These are phyloP conservation scores for Diplodus puntazzo DNA, from an alignment of 2,797 vertebrate genomes.

Conservation along the genomic window DNA sequence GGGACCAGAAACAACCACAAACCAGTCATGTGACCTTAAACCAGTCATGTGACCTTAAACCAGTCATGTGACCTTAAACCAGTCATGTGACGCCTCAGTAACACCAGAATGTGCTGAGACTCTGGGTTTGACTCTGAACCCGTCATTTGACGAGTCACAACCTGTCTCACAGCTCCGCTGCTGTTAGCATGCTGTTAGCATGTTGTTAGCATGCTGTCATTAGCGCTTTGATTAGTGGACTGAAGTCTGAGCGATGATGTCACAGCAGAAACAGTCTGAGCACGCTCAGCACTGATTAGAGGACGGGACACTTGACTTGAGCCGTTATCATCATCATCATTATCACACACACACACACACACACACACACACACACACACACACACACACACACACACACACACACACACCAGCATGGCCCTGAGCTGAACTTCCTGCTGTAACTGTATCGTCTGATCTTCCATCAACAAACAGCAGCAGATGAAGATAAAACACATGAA, in stretches of 20 bases:
- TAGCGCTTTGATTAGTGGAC: slow-evolving; percentile 62
- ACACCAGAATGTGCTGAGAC: not conserved
- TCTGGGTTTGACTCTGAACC: not conserved
- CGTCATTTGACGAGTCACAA: not conserved
- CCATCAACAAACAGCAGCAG: slow-evolving; percentile 43
- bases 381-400: slow-evolving; percentile 19
- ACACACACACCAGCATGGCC: slow-evolving; percentile 43
- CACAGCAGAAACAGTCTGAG: slow-evolving; percentile 47
- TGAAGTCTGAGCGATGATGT: slow-evolving; percentile 50
- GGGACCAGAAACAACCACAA: no score
- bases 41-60: no score
- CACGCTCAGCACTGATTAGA: slow-evolving; percentile 65
- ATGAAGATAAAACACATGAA: slow-evolving; percentile 37
- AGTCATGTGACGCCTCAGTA: not conserved
- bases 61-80: not conserved
- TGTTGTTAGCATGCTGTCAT: slow-evolving; percentile 50
- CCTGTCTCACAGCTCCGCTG: not conserved
- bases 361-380: no score
- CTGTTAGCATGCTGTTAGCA: slow-evolving; percentile 33
- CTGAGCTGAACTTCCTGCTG: slow-evolving; percentile 46
- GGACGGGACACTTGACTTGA: slow-evolving; percentile 23
- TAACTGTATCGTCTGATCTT: slow-evolving; percentile 38
- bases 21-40: no score
- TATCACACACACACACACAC: no score
- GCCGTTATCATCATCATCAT: slow-evolving; percentile 42